Evolutionary conservation across 92 coral and sea anemone genomes (phyloP), one percentile per base, ranked within the genome.

Genomic region (Actinernus sp.): DNA sequence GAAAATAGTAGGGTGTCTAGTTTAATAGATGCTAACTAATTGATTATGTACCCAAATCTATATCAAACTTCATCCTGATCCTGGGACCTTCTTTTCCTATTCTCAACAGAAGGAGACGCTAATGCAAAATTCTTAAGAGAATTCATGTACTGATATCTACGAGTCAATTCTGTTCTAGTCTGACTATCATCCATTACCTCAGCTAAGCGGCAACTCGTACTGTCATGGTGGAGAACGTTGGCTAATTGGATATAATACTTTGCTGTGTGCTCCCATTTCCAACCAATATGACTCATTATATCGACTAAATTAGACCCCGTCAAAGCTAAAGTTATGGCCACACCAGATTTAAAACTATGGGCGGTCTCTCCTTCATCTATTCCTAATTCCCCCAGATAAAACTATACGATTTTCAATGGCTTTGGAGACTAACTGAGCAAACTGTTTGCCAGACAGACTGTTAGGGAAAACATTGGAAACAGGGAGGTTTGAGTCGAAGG

Each of bases 181-280:
- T 76, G 48, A 47, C 36, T 70, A 36, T 65, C 65, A 43, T 76
- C 83, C 27, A 65, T 58, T 16, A 66, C 68, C 27, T 65, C 83
- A 3, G 58, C 27, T 65, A 76, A 27, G 21, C 20, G 67, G 8
- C 67, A 57, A 29, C 46, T 34, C 10, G 67, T 20, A 29, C 58
- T 63, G 36, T 76, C 83, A 36, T 50, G 74, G 47, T 61, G 65
- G 22, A 76, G 63, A 65, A 75, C 55, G 16, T 72, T 72, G 32
- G 41, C 83, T 3, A 75, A 65, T 40, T 76, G 74, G 74, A 64
- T 76, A 29, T 76, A 55, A 67, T 65, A 64, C 12, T 31, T 46
- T 16, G 58, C 75, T n/a, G 83, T 76, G 38, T 76, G 83, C 11
- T 63, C 26, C 26, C 74, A 49, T 46, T 74, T 74, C 82, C 74